phyloP scores from a whole-genome alignment of 2,888 invertebrate genomes.

The Neoascia interrupta region DNA sequence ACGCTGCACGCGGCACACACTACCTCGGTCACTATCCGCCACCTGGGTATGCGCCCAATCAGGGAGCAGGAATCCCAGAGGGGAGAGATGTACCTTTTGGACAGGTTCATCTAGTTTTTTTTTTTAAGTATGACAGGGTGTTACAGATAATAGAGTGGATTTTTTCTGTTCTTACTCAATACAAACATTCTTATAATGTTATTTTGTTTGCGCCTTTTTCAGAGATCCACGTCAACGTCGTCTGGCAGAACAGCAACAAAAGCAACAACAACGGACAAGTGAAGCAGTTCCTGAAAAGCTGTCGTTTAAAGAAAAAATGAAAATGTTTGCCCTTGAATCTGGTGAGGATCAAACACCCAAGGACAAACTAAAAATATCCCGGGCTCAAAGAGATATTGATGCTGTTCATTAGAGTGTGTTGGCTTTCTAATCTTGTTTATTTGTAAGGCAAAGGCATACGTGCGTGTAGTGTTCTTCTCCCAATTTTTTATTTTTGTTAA shows the following conservation, averaged over 20 bases:
- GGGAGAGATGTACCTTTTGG: too few relatives aligned
- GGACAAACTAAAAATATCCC: conserved; percentile 97
- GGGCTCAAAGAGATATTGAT: conserved; percentile 97
- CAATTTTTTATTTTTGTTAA: too few relatives aligned
- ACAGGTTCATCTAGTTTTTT: too few relatives aligned
- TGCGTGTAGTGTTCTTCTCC: too few relatives aligned
- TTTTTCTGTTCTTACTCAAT: too few relatives aligned
- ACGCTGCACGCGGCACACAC: too few relatives aligned
- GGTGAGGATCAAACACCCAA: conserved; percentile 95
- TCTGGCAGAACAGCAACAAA: conserved; percentile 89
- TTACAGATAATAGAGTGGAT: too few relatives aligned
- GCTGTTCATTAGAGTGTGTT: conserved; percentile 81
- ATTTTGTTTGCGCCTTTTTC: too few relatives aligned
- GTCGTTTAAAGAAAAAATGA: conserved; percentile 99
- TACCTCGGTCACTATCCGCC: too few relatives aligned
- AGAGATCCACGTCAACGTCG: conserved; percentile 94
- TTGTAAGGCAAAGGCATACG: neutral
- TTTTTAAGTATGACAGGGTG: neutral
- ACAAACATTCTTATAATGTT: too few relatives aligned
- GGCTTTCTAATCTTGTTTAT: neutral
- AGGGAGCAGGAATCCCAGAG: too few relatives aligned
- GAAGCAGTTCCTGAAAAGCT: conserved; percentile 91
- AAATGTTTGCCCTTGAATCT: conserved; percentile 98
- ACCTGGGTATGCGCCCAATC: too few relatives aligned
- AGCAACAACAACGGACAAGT: conserved; percentile 80